Base-by-base conservation (phyloP, 2,888 invertebrate species). In the Cataglyphis cursor region DNA sequence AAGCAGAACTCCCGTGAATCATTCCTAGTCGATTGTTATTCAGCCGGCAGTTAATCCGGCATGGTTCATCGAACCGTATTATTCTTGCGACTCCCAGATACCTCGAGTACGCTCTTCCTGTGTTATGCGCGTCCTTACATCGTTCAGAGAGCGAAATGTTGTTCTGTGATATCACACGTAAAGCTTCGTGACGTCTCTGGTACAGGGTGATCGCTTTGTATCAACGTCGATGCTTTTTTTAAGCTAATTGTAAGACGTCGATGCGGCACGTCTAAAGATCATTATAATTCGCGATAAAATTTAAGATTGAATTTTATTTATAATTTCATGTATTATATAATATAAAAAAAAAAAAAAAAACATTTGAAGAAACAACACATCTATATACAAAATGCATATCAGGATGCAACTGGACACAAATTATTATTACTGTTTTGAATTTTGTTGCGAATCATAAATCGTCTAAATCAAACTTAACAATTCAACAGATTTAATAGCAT, bases 151-250 rank as follows among this genome's bases (percentile, higher is more conserved):
- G 84, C 85, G 75, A 87, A 85, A 85, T 83, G 87, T 87, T 88
- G 91, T 83, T 87, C 83, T 89, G 83, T 81, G 83, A 88, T 38
- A 76, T 68, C 62, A 70, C 12, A 62, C 72, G 65, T 82, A 83
- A 87, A 83, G 89, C 90, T 92, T 92, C 90, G 91, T 91, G 90
- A 89, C 88, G 91, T 92, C 87, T 87, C 83, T 92, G 88, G 88
- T 85, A 89, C 80, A 85, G 65, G 84, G 84, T 66, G 74, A 80
- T 70, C 66, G 85, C 85, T 82, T 38, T 82, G 68, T 85, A 83
- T 68, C 76, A 82, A 70, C 82, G 65, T 44, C 70, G 78, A 85
- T 10, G 81, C 62, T 87, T 85, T n/a, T 8, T 48, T 57, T 62
- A 54, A 31, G 12, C 9, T 54, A 35, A 35, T 35, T 35, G 6